These are phyloP conservation scores for Drosophila equinoxialis DNA, from an alignment of 1,140 invertebrate genomes.

Conservation along the genomic window DNA sequence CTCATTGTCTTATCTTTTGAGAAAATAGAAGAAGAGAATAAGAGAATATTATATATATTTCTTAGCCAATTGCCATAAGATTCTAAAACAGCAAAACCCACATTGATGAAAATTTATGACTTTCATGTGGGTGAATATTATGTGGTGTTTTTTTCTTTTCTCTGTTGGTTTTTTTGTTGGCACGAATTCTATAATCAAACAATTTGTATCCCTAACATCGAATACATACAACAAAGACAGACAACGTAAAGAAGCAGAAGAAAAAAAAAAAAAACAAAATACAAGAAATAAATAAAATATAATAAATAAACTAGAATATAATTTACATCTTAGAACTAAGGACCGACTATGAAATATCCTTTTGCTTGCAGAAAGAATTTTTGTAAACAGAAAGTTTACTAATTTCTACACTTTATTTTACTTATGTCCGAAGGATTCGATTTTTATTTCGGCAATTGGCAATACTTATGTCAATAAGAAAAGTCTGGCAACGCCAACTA, in stretches of 20 bases:
- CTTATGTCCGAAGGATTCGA: too few species aligned
- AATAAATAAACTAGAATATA: not conserved
- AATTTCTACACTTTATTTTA: too few species aligned
- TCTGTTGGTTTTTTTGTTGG: not conserved
- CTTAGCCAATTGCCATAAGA: conserved; percentile 10
- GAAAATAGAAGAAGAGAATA: conserved; percentile 5
- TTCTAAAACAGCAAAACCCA: conserved; percentile 13
- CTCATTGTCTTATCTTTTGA: conserved; percentile 50
- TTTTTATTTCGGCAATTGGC: too few species aligned
- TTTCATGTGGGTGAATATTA: conserved; percentile 40
- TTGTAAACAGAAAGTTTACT: too few species aligned
- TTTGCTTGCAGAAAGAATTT: too few species aligned
- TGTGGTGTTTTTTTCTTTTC: not conserved
- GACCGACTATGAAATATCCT: too few species aligned
- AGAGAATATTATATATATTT: conserved; percentile 8
- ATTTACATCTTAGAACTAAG: too few species aligned
- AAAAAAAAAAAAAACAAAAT: not conserved
- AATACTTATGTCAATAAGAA: too few species aligned
- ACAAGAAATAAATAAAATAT: not conserved
- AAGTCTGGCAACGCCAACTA: too few species aligned
- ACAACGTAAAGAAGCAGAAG: not conserved
- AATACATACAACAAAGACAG: conserved; percentile 8
- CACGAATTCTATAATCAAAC: conserved; percentile 14
- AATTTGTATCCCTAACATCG: conserved; percentile 9
- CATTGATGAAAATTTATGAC: conserved; percentile 40